phyloP scores from a whole-genome alignment of 2,888 invertebrate species.

The Nomada fucata region DNA sequence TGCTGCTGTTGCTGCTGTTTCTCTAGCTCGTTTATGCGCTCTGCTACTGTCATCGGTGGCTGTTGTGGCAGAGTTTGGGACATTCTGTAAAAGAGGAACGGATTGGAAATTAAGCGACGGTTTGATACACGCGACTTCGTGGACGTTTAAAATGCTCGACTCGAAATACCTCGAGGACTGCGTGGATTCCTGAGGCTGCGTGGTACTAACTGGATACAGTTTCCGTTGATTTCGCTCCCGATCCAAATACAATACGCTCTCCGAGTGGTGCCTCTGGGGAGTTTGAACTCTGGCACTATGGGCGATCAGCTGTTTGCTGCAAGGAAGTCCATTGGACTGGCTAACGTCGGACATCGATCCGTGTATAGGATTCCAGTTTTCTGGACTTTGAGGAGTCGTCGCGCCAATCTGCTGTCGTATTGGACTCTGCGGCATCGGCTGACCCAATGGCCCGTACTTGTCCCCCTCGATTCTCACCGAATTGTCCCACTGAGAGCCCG shows the following conservation, averaged over 20 bases:
- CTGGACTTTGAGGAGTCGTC: constrained; percentile 66
- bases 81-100: constrained; percentile 63
- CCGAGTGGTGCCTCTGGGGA: constrained; percentile 91
- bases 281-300: constrained; percentile 91
- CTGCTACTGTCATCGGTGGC: constrained; percentile 85
- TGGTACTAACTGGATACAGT: constrained; percentile 89
- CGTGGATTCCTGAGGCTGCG: constrained; percentile 84
- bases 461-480: constrained; percentile 68
- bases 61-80: constrained; percentile 76
- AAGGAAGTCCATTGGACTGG: constrained; percentile 74
- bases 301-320: constrained; percentile 87
- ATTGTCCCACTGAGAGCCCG: constrained; percentile 69
- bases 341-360: constrained; percentile 81
- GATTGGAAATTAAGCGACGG: not conserved
- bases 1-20: constrained; percentile 81
- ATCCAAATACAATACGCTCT: constrained; percentile 90
- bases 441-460: constrained; percentile 62
- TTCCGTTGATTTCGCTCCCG: constrained; percentile 86
- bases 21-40: constrained; percentile 85
- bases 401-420: constrained; percentile 61
- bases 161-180: constrained; percentile 70
- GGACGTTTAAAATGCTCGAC: not conserved
- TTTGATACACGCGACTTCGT: no score
- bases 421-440: constrained; percentile 73
- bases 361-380: constrained; percentile 76